Evolutionary conservation across 2,797 vertebrate genomes (phyloP).

Genomic region (Parauchenoglanis punctatus): DNA sequence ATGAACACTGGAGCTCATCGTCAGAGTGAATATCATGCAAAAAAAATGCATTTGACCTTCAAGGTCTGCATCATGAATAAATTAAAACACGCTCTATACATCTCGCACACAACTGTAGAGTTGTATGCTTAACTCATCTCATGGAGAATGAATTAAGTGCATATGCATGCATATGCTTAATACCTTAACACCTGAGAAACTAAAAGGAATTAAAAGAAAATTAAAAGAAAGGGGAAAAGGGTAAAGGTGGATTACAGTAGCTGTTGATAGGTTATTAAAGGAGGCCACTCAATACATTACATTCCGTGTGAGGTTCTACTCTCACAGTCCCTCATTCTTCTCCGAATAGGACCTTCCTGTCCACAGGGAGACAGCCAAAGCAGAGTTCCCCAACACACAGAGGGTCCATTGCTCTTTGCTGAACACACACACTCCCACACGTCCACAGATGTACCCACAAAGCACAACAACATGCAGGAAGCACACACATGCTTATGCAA

Average conservation of each 20-base stretch:
- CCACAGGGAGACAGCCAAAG: slow-evolving; percentile 26
- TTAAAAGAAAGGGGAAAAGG: neutral
- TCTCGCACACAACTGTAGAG: neutral
- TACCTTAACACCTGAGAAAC: neutral
- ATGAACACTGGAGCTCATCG: neutral
- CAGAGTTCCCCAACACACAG: slow-evolving; percentile 41
- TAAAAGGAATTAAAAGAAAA: neutral
- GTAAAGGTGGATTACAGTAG: slow-evolving; percentile 12
- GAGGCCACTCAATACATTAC: slow-evolving; percentile 36
- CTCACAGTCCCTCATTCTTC: slow-evolving; percentile 45
- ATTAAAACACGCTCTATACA: neutral
- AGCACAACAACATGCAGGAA: slow-evolving; percentile 12
- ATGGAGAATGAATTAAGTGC: neutral
- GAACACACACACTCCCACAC: slow-evolving; percentile 3
- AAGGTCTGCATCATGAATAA: neutral
- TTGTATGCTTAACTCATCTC: neutral
- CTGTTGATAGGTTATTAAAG: slow-evolving; percentile 20
- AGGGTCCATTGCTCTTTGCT: slow-evolving; percentile 38
- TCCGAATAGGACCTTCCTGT: slow-evolving; percentile 36
- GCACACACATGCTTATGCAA: slow-evolving; percentile 33
- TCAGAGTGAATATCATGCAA: neutral
- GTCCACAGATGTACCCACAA: neutral
- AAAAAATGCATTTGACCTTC: neutral
- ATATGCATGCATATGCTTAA: neutral
- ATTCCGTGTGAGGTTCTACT: slow-evolving; percentile 25